phyloP scores from a whole-genome alignment of 2,888 invertebrate genomes.

The Rhorus exstirpatorius region DNA sequence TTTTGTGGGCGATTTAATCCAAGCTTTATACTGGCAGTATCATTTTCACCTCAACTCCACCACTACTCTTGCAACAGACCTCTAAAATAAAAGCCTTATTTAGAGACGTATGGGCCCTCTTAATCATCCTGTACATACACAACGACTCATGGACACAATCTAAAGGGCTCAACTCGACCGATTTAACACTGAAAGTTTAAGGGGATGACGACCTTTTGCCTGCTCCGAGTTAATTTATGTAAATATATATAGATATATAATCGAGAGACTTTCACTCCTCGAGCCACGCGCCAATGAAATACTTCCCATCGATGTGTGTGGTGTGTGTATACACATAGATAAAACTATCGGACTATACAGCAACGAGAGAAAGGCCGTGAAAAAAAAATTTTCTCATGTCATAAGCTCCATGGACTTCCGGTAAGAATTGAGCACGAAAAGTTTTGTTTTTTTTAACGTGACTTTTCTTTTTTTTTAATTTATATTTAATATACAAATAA shows the following conservation, averaged over 20 bases:
- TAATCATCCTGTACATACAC: neutral
- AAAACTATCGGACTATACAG: slow-evolving; percentile 8
- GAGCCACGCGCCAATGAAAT: slow-evolving; percentile 49
- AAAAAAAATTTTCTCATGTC: slow-evolving; percentile 53
- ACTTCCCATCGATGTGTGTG: slow-evolving; percentile 11
- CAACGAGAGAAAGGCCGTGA: slow-evolving; percentile 63
- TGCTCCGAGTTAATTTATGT: neutral
- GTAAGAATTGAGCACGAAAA: neutral
- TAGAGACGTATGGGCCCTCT: too few species aligned
- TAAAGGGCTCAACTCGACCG: slow-evolving; percentile 35
- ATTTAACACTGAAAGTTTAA: neutral
- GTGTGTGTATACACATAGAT: neutral
- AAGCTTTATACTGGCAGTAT: too few species aligned
- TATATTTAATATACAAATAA: neutral
- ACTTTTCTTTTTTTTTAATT: neutral
- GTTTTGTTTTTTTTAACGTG: neutral
- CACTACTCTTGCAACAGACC: too few species aligned
- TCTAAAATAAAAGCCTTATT: too few species aligned
- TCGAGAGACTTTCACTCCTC: slow-evolving; percentile 79
- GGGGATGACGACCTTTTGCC: slow-evolving; percentile 3
- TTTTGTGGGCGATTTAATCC: too few species aligned
- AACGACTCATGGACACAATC: slow-evolving; percentile 34
- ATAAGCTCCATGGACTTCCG: neutral
- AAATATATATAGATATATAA: slow-evolving; percentile 30
- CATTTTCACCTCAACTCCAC: too few species aligned